Evolutionary conservation across 2,113 vertebrate species (phyloP).

Genomic region (Candoia aspera): DNA sequence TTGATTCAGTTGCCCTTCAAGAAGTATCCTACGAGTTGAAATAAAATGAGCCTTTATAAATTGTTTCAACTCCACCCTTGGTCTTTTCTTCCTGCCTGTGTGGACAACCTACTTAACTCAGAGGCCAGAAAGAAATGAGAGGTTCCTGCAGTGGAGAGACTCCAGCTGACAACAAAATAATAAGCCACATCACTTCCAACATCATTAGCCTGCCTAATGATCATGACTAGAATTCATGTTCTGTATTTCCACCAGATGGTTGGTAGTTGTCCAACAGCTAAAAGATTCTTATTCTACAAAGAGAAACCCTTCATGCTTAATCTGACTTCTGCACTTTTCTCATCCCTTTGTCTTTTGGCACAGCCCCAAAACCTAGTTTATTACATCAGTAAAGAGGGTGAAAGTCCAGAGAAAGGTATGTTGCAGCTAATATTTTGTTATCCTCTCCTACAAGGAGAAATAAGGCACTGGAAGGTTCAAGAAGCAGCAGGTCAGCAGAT

Average conservation of each 20-base stretch:
- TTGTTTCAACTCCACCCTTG: not conserved
- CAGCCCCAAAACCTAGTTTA: not conserved
- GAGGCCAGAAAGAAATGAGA: not conserved
- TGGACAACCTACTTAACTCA: not conserved
- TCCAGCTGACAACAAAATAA: not conserved
- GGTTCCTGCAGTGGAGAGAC: not conserved
- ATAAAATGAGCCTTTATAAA: not conserved
- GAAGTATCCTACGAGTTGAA: not conserved
- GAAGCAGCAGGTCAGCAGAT: not conserved
- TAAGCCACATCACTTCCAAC: not conserved
- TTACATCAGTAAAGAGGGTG: not conserved
- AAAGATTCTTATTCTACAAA: not conserved
- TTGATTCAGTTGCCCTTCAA: conserved; percentile 2
- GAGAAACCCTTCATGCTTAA: not conserved
- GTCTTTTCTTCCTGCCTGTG: not conserved
- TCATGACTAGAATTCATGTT: not conserved
- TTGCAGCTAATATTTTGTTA: not conserved
- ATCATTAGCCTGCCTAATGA: not conserved
- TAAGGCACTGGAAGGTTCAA: not conserved
- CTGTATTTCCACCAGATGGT: not conserved
- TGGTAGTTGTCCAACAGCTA: not conserved
- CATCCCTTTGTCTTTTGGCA: not conserved
- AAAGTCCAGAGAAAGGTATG: not conserved
- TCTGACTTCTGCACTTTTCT: not conserved
- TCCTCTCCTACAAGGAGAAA: not conserved